Base-by-base conservation (phyloP, 1,140 invertebrate genomes). In the Leptopilina clavipes region DNA sequence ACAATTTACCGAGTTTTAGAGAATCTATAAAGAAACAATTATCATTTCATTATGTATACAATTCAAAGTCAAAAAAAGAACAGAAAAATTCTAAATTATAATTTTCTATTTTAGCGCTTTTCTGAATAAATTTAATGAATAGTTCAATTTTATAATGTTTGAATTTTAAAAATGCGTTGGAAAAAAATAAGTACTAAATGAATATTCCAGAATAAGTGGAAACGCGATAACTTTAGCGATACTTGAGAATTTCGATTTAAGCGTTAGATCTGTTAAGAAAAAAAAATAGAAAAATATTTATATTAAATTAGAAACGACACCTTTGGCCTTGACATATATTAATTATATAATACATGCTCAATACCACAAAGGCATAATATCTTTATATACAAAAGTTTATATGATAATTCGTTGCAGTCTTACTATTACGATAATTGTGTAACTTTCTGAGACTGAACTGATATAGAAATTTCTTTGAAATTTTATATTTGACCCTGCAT, bases 171-270 rank as follows among this genome's bases (percentile, higher is more conserved):
- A 22, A 12, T 9, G 12, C 11, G 11, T 59, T 59, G 14, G 11
- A 31, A 31, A 65, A 65, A 31, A n/a, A n/a, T 8, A 14, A 31
- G 2, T 65, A 31, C 10, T 22, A 65, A 31, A 9, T 3, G 7
- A 40, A 65, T 65, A 65, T 73, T 73, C 37, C 72, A 73, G 72
- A 73, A 73, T 73, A 73, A 73, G 72, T 25, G 40, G 52, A 5
- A 65, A 31, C 25, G 59, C 59, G 59, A n/a, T 7, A 65, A 65
- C n/a, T 37, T n/a, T 22, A 65, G 59, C 59, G 31, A 31, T 31
- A 37, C 14, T 37, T 65, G 22, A 65, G 22, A 11, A 52, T 52
- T 31, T 65, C 59, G 59, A 65, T 31, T 31, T 25, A 65, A 65
- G 59, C 25, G 22, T 65, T 65, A 65, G 59, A 31, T 31, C 22